phyloP scores from a whole-genome alignment of 1,140 invertebrate genomes.

The Drosophila navojoa region DNA sequence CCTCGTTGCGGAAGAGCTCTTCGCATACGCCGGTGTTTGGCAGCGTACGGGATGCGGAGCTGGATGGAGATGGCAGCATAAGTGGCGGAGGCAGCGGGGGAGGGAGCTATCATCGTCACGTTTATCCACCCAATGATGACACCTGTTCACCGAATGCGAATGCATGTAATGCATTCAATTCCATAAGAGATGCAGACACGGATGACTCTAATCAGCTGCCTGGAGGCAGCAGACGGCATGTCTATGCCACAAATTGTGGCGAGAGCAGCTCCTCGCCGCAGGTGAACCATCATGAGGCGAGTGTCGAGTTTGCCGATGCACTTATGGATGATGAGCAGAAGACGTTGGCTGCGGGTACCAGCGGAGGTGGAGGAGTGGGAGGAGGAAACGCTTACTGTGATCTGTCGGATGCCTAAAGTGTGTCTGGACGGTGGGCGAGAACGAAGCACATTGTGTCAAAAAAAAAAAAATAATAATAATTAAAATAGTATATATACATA shows the following conservation, averaged over 20 bases:
- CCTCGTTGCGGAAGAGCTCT: slow-evolving; percentile 77
- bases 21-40: slow-evolving; percentile 82
- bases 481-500: slow-evolving; percentile 3
- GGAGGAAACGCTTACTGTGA: slow-evolving; percentile 62
- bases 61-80: slow-evolving; percentile 75
- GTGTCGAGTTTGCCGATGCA: slow-evolving; percentile 60
- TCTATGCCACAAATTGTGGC: slow-evolving; percentile 81
- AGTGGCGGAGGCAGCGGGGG: slow-evolving; percentile 62
- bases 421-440: neutral
- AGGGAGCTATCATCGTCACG: slow-evolving; percentile 76
- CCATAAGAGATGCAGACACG: slow-evolving; percentile 80
- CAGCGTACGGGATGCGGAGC: slow-evolving; percentile 78
- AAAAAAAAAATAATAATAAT: neutral
- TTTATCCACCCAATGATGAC: slow-evolving; percentile 81
- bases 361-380: neutral
- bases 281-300: slow-evolving; percentile 74
- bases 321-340: slow-evolving; percentile 75
- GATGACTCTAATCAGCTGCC: slow-evolving; percentile 79
- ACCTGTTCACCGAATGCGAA: slow-evolving; percentile 81
- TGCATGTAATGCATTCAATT: slow-evolving; percentile 77
- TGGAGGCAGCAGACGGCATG: slow-evolving; percentile 66
- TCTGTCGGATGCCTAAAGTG: slow-evolving; percentile 74
- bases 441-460: slow-evolving; percentile 61
- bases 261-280: slow-evolving; percentile 80
- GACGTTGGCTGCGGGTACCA: slow-evolving; percentile 39